Conservation (phyloP, 2,888 invertebrate genomes). For the Ophion ventricosus region DNA sequence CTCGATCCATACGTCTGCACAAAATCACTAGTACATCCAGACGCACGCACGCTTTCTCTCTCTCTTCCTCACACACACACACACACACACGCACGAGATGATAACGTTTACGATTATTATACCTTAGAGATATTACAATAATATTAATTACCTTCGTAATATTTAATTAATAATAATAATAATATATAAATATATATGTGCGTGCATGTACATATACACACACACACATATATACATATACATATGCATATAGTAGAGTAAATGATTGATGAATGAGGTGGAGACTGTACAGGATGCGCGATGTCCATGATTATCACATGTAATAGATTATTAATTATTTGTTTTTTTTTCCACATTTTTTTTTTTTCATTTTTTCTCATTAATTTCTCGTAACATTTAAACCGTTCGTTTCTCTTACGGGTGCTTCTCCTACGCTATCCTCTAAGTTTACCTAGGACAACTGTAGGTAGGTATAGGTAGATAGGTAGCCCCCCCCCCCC, state of each 20-base stretch:
- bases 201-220: background rate
- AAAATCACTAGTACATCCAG: conserved; percentile 61
- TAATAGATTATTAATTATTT: conserved; percentile 87
- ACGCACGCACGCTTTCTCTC: conserved; percentile 48
- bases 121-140: conserved; percentile 79
- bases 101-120: conserved; percentile 71
- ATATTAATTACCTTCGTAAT: conserved; percentile 79
- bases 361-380: conserved; percentile 67
- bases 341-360: conserved; percentile 71
- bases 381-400: conserved; percentile 66
- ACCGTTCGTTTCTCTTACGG: conserved; percentile 53
- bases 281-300: conserved; percentile 86
- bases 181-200: conserved; percentile 17
- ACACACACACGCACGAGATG: conserved; percentile 73
- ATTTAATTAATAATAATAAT: conserved; percentile 63
- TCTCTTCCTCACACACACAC: conserved; percentile 52
- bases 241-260: conserved; percentile 85
- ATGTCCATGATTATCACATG: conserved; percentile 86
- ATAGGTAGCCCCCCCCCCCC: conserved; percentile 51
- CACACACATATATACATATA: conserved; percentile 36
- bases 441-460: conserved; percentile 68
- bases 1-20: conserved; percentile 67
- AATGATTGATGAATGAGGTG: conserved; percentile 88
- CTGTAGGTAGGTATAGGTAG: conserved; percentile 65
- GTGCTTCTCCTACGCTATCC: conserved; percentile 63